Base-by-base conservation (phyloP, 2,888 invertebrate genomes). In the Tenodera sinensis region DNA sequence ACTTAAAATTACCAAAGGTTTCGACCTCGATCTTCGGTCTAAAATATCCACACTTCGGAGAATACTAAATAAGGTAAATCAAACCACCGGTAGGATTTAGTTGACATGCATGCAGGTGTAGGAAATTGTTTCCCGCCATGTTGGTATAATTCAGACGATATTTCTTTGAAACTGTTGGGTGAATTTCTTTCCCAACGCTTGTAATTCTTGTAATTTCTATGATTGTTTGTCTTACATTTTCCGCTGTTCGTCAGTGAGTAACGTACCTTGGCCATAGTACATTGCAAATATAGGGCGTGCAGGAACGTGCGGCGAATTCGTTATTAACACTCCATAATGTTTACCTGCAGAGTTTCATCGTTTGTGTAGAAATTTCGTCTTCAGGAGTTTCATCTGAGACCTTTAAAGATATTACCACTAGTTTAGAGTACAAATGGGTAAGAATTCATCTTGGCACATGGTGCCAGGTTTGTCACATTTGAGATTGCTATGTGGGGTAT, bases 51-150 rank as follows among this genome's bases (percentile, higher is more conserved):
- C n/a, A 30, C 28, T 28, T 27, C 30, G 20, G 28, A 30, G 25
- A 30, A 83, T n/a, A 20, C 83, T 30, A 20, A 4, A n/a, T 6
- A 42, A 42, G 28, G 20, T 28, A 30, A 28, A 71, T 1, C 25
- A 54, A 54, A 83, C 87, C 88, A 89, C 89, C 90, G 90, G 89
- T 85, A 89, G 90, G 90, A 71, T 93, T 93, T 93, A 93, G 93
- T 93, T 93, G 93, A 93, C 93, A 93, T 92, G 92, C 92, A 93
- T 92, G 92, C 93, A 92, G 84, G 15, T 54, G 30, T 85, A 84
- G 85, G 85, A 83, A 88, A 89, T 93, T 86, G 47, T 42, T 92
- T 93, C 94, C 94, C 94, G 94, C 94, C 94, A 94, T 94, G 94
- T 94, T 94, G 94, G 91, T 71, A 71, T 71, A 71, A 71, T 71